phyloP scores from a whole-genome alignment of 2,113 vertebrate species.

The Spilogale gracilis region DNA sequence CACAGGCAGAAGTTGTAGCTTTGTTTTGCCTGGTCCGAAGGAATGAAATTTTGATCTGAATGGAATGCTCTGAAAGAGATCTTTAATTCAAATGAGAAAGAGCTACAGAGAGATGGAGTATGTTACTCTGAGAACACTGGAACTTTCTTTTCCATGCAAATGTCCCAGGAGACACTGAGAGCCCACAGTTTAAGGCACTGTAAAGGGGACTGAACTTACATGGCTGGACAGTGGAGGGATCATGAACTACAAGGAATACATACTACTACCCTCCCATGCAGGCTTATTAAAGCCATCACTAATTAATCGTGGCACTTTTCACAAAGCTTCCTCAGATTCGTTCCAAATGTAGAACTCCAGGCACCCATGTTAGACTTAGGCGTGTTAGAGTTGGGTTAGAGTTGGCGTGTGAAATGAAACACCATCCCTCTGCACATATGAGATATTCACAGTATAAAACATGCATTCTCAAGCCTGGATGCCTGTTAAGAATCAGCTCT shows the following conservation, averaged over 20 bases:
- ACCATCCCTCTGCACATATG: fast-evolving
- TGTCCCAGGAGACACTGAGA: neutral
- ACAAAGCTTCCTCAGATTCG: neutral
- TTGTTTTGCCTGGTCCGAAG: neutral
- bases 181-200: neutral
- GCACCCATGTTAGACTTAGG: neutral
- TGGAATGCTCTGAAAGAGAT: neutral
- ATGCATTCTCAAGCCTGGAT: neutral
- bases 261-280: fast-evolving
- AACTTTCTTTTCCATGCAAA: neutral
- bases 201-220: neutral
- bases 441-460: neutral
- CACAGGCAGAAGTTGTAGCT: neutral
- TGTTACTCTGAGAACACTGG: neutral
- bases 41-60: neutral
- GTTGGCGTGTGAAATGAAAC: neutral
- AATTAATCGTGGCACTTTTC: neutral
- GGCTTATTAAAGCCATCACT: neutral
- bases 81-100: conserved; percentile 5
- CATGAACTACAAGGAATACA: too few relatives aligned
- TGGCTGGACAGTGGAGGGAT: neutral
- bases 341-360: neutral
- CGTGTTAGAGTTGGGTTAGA: neutral
- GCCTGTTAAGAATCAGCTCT: neutral
- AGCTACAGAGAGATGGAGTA: neutral